A percentile compares a stretch with the other conserved stretches of the same genome.
These are phyloP conservation scores for Phthorimaea operculella DNA, from an alignment of 1,140 invertebrate genomes.

Conservation along the genomic window DNA sequence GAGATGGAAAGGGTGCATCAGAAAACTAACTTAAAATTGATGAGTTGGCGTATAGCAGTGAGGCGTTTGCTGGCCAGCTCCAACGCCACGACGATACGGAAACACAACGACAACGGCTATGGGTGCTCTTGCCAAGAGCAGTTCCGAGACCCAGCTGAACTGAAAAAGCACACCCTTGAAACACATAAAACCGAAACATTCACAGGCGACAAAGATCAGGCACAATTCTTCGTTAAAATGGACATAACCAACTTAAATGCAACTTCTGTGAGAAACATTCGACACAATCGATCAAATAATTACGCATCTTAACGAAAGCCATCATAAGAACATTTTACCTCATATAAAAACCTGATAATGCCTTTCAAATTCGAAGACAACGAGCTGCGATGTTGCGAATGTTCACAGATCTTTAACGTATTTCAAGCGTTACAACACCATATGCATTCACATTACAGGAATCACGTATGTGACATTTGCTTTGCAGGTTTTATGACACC, in stretches of 20 bases:
- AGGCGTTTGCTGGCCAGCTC: conserved; percentile 7
- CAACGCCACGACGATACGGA: conserved; percentile 38
- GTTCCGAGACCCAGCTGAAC: conserved; percentile 18
- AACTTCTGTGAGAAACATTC: conserved; percentile 16
- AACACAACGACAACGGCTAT: conserved; percentile 21
- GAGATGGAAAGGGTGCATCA: too few species aligned
- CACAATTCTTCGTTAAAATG: conserved; percentile 18
- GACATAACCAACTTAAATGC: conserved; percentile 30
- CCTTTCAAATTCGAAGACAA: conserved; percentile 24
- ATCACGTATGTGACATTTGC: conserved; percentile 25
- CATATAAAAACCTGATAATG: conserved; percentile 24
- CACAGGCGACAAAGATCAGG: too few species aligned
- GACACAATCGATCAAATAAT: conserved; percentile 11
- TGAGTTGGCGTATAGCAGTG: too few species aligned
- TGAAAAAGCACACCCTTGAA: conserved; percentile 27
- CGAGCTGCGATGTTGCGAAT: conserved; percentile 18
- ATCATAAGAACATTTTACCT: conserved; percentile 15
- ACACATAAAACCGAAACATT: conserved; percentile 1
- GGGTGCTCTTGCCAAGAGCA: conserved; percentile 29
- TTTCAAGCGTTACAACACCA: conserved; percentile 26
- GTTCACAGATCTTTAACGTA: conserved; percentile 16
- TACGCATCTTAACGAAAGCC: conserved; percentile 19
- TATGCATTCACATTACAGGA: conserved; percentile 26
- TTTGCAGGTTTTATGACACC: conserved; percentile 20
- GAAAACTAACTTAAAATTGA: too few species aligned